Evolutionary conservation across 2,113 vertebrate species (phyloP).

Genomic region (Corythoichthys intestinalis): DNA sequence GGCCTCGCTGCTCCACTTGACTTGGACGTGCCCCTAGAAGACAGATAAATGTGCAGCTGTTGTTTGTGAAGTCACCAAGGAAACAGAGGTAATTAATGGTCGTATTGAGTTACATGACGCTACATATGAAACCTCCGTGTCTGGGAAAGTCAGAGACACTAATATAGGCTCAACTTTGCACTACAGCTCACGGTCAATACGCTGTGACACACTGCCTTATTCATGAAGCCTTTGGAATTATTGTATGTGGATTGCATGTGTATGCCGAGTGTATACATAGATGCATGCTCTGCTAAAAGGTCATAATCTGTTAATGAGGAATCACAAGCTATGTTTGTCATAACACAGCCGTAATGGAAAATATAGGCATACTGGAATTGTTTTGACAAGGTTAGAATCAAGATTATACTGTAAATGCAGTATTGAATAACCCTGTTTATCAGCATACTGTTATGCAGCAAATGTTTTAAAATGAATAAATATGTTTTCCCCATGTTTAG

Average conservation of each 20-base stretch:
- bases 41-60: conserved; percentile 70
- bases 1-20: background rate
- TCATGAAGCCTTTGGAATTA: conserved; percentile 16
- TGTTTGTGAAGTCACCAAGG: conserved; percentile 71
- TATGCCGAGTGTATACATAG: background rate
- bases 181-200: conserved; percentile 20
- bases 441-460: background rate
- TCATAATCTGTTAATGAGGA: conserved; percentile 35
- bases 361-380: background rate
- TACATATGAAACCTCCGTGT: conserved; percentile 33
- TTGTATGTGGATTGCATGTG: background rate
- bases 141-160: conserved; percentile 20
- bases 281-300: conserved; percentile 34
- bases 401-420: background rate
- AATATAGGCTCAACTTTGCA: conserved; percentile 38
- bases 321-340: conserved; percentile 7
- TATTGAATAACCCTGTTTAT: too few relatives aligned
- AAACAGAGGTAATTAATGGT: conserved; percentile 66
- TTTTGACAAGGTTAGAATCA: background rate
- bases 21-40: background rate
- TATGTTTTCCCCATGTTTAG: background rate
- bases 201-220: conserved; percentile 23
- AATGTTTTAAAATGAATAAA: background rate
- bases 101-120: background rate
- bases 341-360: background rate